Evolutionary conservation across 2,113 vertebrate genomes (phyloP).

Genomic region (Heteronetta atricapilla): DNA sequence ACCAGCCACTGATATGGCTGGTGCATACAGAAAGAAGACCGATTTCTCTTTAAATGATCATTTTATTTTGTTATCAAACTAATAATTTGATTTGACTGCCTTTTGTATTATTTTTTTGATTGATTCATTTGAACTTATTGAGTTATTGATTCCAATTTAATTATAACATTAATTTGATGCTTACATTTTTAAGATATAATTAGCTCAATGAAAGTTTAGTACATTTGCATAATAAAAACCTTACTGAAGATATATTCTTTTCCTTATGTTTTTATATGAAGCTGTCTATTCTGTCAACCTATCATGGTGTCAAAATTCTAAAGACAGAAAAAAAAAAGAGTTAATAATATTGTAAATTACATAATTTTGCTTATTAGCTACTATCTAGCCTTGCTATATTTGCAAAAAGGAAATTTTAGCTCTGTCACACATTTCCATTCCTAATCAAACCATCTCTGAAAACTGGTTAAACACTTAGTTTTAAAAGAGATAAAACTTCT

Average conservation of each 20-base stretch:
- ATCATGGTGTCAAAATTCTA: background rate
- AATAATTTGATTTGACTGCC: constrained; percentile 10
- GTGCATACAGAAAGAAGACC: background rate
- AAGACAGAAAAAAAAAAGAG: background rate
- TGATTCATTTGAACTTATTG: background rate
- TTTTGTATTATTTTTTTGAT: constrained; percentile 24
- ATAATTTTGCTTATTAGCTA: background rate
- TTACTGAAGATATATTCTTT: background rate
- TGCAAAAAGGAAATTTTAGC: background rate
- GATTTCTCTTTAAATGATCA: background rate
- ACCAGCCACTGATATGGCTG: background rate
- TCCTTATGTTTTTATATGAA: background rate
- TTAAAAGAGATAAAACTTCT: background rate
- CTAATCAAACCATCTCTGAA: background rate
- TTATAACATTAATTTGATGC: constrained; percentile 2
- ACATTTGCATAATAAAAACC: constrained; percentile 29
- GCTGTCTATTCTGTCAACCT: background rate
- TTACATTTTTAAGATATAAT: constrained; percentile 19
- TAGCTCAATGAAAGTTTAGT: background rate
- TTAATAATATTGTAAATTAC: background rate
- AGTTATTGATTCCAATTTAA: constrained; percentile 48
- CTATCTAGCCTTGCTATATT: background rate
- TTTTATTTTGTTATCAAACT: constrained; percentile 10
- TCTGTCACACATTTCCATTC: background rate
- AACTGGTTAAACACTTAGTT: background rate